Conservation (phyloP, 2,113 vertebrate genomes). For the Seriola quinqueradiata region DNA sequence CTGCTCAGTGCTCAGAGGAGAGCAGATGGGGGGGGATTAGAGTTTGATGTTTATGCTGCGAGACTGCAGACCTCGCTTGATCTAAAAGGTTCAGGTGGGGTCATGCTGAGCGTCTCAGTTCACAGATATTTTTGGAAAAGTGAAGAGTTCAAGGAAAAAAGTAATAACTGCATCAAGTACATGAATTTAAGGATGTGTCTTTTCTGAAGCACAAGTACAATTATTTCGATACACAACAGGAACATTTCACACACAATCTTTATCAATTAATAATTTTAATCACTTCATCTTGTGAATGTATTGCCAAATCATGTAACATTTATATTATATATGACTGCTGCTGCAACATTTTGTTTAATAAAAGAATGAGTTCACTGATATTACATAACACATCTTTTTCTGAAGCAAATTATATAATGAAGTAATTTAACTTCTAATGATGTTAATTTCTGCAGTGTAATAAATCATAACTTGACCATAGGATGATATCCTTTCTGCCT, state of each 20-base stretch:
- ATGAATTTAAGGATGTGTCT: no score
- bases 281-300: no score
- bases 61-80: constrained; percentile 16
- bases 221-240: no score
- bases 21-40: constrained; percentile 37
- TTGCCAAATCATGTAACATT: no score
- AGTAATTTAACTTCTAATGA: no score
- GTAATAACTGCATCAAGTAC: background rate
- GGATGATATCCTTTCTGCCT: no score
- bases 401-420: background rate
- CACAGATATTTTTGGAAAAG: background rate
- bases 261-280: no score
- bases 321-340: no score
- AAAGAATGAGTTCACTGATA: background rate
- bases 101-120: background rate
- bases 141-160: background rate
- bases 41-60: constrained; percentile 13
- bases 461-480: no score
- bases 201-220: no score
- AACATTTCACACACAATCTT: no score
- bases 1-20: background rate
- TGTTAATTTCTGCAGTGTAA: no score
- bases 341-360: background rate
- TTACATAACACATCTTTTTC: background rate
- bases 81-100: background rate